A percentile compares a stretch with the other conserved stretches of the same genome.
Evolutionary conservation across 2,797 vertebrate species (phyloP).

Genomic region (Orestias chungarensis): DNA sequence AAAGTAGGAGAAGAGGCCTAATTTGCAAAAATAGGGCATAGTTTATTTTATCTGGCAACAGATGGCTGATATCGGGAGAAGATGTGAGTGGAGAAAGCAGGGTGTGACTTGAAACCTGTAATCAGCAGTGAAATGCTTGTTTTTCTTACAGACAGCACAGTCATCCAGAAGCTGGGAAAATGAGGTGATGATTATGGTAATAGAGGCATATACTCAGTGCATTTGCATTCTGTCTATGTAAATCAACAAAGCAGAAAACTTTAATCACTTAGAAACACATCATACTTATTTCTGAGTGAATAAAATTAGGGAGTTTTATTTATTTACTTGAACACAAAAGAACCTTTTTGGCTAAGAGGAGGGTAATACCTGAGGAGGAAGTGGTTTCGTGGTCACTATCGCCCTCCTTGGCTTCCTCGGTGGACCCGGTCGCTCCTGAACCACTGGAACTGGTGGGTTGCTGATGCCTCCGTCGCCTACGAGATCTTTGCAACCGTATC

Average conservation of each 20-base stretch:
- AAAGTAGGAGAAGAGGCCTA: conserved; percentile 15
- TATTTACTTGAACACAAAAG: neutral
- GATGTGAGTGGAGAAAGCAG: conserved; percentile 35
- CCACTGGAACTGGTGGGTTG: conserved; percentile 81
- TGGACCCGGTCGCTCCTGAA: conserved; percentile 79
- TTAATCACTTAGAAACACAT: neutral
- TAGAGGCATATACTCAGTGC: conserved; percentile 41
- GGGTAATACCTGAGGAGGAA: conserved; percentile 73
- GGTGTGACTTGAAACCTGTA: conserved; percentile 52
- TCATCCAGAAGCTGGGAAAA: conserved; percentile 11
- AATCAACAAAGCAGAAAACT: conserved; percentile 2
- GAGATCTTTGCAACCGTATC: conserved; percentile 86
- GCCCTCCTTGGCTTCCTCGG: conserved; percentile 86
- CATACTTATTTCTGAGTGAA: neutral
- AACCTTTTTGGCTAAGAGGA: neutral
- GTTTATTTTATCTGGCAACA: conserved; percentile 68
- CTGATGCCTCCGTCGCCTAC: conserved; percentile 84
- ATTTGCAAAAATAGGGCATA: conserved; percentile 50
- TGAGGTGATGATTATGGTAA: conserved; percentile 42
- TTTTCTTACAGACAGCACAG: conserved; percentile 28
- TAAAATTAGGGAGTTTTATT: neutral
- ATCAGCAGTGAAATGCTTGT: conserved; percentile 53
- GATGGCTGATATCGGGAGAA: conserved; percentile 40
- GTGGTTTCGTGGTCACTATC: conserved; percentile 96
- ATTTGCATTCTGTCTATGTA: conserved; percentile 1